Base-by-base conservation (phyloP, 2,113 vertebrate species). In the Hypanus sabinus region DNA sequence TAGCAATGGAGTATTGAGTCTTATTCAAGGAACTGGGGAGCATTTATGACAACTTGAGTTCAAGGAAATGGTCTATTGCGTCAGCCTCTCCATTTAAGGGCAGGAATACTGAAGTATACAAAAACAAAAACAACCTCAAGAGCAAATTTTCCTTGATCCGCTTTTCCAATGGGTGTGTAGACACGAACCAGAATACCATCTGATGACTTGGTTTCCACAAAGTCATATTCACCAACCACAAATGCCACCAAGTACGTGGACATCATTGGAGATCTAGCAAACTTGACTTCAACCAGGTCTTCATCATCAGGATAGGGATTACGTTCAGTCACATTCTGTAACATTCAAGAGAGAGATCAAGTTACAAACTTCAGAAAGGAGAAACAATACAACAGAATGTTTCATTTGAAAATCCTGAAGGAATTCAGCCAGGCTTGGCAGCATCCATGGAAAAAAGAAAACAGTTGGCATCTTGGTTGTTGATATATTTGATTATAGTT, bases 231-330 rank as follows among this genome's bases (percentile, higher is more conserved):
- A 92, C 98, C 99, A 93, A 99, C 98, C 96, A 99, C 98, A 94
- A 99, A 99, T 5, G 98, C 99, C 94, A 99, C 98, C 6, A 99
- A 97, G 95, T 99, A 99, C 0, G 99, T 99, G 94, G 99, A 99
- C 98, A 99, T 99, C 94, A 98, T 95, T 71, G 99, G 98, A 0
- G 98, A 98, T 80, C 98, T 97, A 91, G 98, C 98, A 65, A 99
- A 99, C 96, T 98, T 98, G 95, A 99, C 98, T 95, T 99, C 98
- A 95, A 99, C 97, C 65, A 99, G 97, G 95, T 96, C 98, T 77
- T 98, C 98, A 30, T 99, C 98, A 10, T 98, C 98, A 5, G 98
- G 97, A 95, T 97, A 98, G 33, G 98, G 98, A 96, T 98, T 98
- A 95, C 98, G 97, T 91, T 99, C 98, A 75, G 98, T 95, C 94